Evolutionary conservation across 2,113 vertebrate genomes (phyloP).

Genomic region (Misgurnus anguillicaudatus): DNA sequence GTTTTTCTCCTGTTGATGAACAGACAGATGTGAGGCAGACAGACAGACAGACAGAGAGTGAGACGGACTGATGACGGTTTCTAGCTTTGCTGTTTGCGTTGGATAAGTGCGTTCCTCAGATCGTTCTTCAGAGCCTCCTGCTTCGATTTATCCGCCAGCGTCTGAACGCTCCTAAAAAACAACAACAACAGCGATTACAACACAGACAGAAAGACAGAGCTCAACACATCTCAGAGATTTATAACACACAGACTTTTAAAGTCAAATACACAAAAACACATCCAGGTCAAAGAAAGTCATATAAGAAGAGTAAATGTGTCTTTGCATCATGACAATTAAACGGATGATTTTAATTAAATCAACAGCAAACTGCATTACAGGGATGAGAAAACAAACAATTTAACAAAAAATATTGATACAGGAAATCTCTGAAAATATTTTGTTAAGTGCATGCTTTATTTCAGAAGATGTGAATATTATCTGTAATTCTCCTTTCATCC

Average conservation of each 20-base stretch:
- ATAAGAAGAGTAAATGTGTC: too few relatives aligned
- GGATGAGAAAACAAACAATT: too few relatives aligned
- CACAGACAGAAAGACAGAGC: slow-evolving; percentile 27
- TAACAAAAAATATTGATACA: too few relatives aligned
- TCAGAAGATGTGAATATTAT: too few relatives aligned
- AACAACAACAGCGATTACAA: slow-evolving; percentile 3
- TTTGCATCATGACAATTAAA: too few relatives aligned
- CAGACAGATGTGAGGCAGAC: slow-evolving; percentile 50
- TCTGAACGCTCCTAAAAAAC: slow-evolving; percentile 88
- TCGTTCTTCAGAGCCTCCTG: slow-evolving; percentile 94
- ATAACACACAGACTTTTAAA: background rate
- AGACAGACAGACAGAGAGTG: slow-evolving; percentile 47
- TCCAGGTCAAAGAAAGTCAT: background rate
- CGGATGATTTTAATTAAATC: too few relatives aligned
- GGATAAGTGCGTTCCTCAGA: slow-evolving; percentile 90
- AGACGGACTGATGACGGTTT: slow-evolving; percentile 56
- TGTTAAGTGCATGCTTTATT: too few relatives aligned
- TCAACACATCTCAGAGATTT: background rate
- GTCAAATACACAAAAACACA: background rate
- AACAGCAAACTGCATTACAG: too few relatives aligned
- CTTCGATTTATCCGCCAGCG: slow-evolving; percentile 92
- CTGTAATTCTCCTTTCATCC: too few relatives aligned
- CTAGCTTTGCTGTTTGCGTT: slow-evolving; percentile 94
- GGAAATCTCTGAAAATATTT: too few relatives aligned
- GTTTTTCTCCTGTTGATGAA: slow-evolving; percentile 68